phyloP scores from a whole-genome alignment of 2,113 vertebrate species.

The Empidonax alnorum region DNA sequence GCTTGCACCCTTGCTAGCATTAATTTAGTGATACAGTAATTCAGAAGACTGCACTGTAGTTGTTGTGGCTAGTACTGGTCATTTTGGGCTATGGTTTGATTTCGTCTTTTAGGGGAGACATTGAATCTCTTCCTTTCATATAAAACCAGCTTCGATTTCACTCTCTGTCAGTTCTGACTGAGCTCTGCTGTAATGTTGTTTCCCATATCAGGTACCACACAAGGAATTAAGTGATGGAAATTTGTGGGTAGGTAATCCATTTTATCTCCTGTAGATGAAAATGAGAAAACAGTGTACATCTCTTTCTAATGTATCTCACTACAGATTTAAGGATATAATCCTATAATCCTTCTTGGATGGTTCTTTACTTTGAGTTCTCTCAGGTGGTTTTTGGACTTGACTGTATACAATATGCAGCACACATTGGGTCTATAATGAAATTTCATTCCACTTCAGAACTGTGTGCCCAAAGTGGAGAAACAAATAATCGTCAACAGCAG shows the following conservation, averaged over 20 bases:
- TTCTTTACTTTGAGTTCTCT: slow-evolving; percentile 9
- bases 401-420: neutral
- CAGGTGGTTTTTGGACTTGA: neutral
- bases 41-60: neutral
- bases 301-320: neutral
- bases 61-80: neutral
- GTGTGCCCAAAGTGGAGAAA: neutral
- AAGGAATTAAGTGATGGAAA: slow-evolving; percentile 21
- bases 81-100: neutral
- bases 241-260: slow-evolving; percentile 1
- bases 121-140: neutral
- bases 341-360: slow-evolving; percentile 2
- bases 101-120: neutral
- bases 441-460: neutral
- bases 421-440: neutral
- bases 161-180: neutral
- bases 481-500: neutral
- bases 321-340: slow-evolving; percentile 35
- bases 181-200: neutral
- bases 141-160: neutral
- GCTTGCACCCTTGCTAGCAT: neutral
- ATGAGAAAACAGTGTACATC: neutral
- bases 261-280: neutral
- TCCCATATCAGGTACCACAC: neutral
- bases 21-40: neutral